Evolutionary conservation across 2,888 invertebrate genomes (phyloP), one percentile per base, ranked within the genome.

Genomic region (Pardosa pseudoannulata): DNA sequence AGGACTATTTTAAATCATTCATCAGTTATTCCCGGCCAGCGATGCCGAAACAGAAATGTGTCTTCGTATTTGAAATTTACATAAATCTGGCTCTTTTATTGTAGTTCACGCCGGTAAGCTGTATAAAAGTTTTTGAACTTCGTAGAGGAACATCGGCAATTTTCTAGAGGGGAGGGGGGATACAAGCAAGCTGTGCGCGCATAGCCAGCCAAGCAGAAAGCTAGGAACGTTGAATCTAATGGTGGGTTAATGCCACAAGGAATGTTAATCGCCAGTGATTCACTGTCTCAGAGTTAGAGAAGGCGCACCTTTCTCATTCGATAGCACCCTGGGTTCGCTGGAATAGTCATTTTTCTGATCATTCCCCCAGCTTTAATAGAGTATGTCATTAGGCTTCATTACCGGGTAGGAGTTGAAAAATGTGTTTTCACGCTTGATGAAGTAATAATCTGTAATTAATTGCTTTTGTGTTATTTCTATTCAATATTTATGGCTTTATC

Each of bases 231-330:
- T 36, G 27, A 67, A 31, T 80, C 65, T 73, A 28, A 70, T 29
- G 81, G 41, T 74, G 31, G 81, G 74, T 74, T 67, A 81, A 75
- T 81, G 81, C 62, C 79, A 67, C 70, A n/a, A 36, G 36, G 74
- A 81, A 68, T 67, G 23, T 68, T 74, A 74, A 75, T 70, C 27
- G 62, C 41, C 68, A 65, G 31, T 62, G 74, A 81, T 81, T 67
- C 62, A 68, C 29, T 67, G 65, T 68, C n/a, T 68, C 81, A 56
- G 19, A 46, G 2, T 46, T 46, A 9, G 7, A 46, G 11, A 46
- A 46, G 46, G 16, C 46, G 46, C 46, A 46, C 16, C 46, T 46
- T 46, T 46, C 16, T 46, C 16, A 9, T 2, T 46, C n/a, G 46
- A 46, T 46, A 6, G 46, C 16, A 9, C 16, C 46, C 46, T 46